These are phyloP conservation scores for Phaethon lepturus DNA, from an alignment of 2,113 vertebrate genomes.

Conservation along the genomic window DNA sequence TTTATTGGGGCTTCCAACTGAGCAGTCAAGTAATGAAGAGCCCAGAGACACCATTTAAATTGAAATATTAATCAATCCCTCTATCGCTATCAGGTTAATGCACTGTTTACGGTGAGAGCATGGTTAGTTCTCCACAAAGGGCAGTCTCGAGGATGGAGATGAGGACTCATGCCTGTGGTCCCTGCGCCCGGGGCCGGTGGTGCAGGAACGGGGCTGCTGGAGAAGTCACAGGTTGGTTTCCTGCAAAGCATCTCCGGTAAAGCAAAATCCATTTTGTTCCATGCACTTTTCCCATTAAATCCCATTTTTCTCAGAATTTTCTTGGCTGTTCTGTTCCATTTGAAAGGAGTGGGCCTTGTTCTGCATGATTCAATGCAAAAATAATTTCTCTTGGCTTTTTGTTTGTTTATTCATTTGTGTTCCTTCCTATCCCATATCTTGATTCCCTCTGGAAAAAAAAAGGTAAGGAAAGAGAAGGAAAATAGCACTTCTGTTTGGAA, in stretches of 20 bases:
- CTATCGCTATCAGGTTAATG: fast-evolving
- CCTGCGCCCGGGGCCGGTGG: fast-evolving
- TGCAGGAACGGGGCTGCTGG: background rate
- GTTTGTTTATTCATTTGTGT: constrained; percentile 8
- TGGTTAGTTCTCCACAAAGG: background rate
- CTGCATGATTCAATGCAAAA: constrained; percentile 13
- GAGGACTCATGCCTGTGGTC: background rate
- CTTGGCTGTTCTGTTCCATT: background rate
- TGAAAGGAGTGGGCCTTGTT: background rate
- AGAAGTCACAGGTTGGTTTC: fast-evolving
- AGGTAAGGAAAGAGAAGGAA: background rate
- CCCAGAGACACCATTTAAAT: background rate
- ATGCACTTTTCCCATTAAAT: background rate
- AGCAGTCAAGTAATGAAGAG: background rate
- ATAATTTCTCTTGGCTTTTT: constrained; percentile 22
- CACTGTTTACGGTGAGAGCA: background rate
- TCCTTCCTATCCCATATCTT: background rate
- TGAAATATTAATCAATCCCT: background rate
- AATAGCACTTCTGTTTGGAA: constrained; percentile 1
- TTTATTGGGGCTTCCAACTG: background rate
- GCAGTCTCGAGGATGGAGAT: fast-evolving
- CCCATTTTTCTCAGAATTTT: background rate
- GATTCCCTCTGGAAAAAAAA: background rate
- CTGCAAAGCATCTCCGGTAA: background rate
- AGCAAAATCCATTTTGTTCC: background rate